These are phyloP conservation scores for Criorhina ranunculi DNA, from an alignment of 2,888 invertebrate genomes.

Conservation along the genomic window DNA sequence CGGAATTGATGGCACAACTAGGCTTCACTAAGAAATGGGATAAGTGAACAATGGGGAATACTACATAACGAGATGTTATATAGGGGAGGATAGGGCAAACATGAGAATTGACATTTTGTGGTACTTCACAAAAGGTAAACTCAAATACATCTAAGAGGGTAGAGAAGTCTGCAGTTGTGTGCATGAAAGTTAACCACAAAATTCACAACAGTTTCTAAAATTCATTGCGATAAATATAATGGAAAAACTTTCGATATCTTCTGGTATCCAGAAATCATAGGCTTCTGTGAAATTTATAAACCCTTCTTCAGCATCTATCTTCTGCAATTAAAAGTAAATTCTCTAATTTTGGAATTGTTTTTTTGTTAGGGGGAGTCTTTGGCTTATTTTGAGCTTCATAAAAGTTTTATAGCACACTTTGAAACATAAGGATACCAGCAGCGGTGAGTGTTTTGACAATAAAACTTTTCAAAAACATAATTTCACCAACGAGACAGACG, in stretches of 20 bases:
- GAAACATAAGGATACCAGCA: not conserved
- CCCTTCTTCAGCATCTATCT: too few relatives aligned
- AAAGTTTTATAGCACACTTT: not conserved
- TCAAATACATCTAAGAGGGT: not conserved
- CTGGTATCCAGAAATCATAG: too few relatives aligned
- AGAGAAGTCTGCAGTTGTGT: not conserved
- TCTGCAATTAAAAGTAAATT: too few relatives aligned
- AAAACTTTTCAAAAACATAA: not conserved
- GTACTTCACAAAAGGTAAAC: not conserved
- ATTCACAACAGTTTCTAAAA: not conserved
- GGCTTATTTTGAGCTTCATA: constrained; percentile 8
- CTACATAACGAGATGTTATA: not conserved
- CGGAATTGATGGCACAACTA: constrained; percentile 8
- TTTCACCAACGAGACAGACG: not conserved
- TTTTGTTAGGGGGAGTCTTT: not conserved
- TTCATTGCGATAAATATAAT: not conserved
- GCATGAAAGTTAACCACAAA: not conserved
- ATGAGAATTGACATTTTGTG: too few relatives aligned
- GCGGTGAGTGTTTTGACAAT: not conserved
- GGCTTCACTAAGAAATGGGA: not conserved
- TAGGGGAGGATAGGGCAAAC: too few relatives aligned
- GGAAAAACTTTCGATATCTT: not conserved
- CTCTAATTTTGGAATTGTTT: too few relatives aligned
- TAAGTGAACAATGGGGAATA: not conserved
- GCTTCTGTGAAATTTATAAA: too few relatives aligned